Evolutionary conservation across 2,888 invertebrate species (phyloP).

Genomic region (Slavum lentiscoides): DNA sequence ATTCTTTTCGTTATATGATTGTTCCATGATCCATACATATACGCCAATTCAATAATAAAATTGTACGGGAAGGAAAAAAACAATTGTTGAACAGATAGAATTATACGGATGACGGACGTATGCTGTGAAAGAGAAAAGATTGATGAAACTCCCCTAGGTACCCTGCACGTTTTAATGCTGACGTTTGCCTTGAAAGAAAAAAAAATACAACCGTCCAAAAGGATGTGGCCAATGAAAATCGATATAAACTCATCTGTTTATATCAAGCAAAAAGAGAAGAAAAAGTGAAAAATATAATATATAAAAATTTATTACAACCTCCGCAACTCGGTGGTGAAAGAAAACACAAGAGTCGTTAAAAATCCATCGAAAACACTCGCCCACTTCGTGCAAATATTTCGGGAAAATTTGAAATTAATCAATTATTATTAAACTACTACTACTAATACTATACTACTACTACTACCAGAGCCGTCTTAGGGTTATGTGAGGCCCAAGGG

Average conservation of each 20-base stretch:
- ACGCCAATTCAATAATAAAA: not conserved
- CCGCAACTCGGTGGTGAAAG: not conserved
- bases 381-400: conserved; percentile 7
- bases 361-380: conserved; percentile 31
- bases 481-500: too few relatives aligned
- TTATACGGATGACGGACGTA: conserved; percentile 13
- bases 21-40: not conserved
- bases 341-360: conserved; percentile 42
- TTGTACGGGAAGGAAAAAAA: not conserved
- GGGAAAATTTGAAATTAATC: conserved; percentile 31
- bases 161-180: conserved; percentile 3
- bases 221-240: conserved; percentile 33
- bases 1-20: too few relatives aligned
- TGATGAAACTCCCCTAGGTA: conserved; percentile 19
- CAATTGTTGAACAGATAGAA: conserved; percentile 6
- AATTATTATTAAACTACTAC: conserved; percentile 29
- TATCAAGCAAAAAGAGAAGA: not conserved
- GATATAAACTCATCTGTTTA: conserved; percentile 19
- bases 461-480: too few relatives aligned
- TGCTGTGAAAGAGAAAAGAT: conserved; percentile 30
- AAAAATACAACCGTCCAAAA: conserved; percentile 14
- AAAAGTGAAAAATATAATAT: conserved; percentile 9
- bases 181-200: conserved; percentile 31
- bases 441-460: too few relatives aligned
- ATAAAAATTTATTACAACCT: conserved; percentile 27